phyloP scores from a whole-genome alignment of 2,113 vertebrate genomes.

The Pangasianodon hypophthalmus region DNA sequence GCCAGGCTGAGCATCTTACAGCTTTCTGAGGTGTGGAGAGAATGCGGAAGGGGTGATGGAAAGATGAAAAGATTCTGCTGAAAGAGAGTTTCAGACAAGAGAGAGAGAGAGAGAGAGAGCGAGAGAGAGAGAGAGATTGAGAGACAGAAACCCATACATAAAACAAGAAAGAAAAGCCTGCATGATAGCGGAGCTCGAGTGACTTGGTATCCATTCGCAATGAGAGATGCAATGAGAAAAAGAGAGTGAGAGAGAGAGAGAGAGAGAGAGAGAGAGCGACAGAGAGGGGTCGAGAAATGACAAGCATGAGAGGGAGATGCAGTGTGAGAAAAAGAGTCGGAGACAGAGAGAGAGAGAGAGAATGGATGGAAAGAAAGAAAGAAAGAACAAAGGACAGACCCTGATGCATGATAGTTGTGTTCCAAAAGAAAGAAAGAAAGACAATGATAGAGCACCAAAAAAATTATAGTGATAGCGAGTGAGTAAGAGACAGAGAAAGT shows the following conservation, averaged over 20 bases:
- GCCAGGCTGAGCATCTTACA: not conserved
- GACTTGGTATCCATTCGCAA: not conserved
- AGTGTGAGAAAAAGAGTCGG: not conserved
- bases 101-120: not conserved
- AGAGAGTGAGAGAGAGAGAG: not conserved
- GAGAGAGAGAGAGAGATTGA: not conserved
- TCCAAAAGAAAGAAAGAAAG: not conserved
- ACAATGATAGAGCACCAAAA: not conserved
- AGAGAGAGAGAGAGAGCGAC: not conserved
- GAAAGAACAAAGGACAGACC: not conserved
- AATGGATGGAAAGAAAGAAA: not conserved
- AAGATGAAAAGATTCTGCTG: not conserved
- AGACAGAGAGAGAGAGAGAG: not conserved
- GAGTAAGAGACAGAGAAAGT: not conserved
- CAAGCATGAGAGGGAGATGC: not conserved
- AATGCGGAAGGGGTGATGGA: not conserved
- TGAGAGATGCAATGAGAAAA: not conserved
- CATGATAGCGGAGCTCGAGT: not conserved
- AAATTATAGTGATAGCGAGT: not conserved
- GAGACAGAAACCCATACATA: not conserved
- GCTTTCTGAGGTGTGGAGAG: not conserved
- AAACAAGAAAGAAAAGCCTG: not conserved
- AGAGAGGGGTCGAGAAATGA: not conserved
- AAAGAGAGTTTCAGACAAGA: not conserved
- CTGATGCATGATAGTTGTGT: not conserved